phyloP scores from a whole-genome alignment of 2,113 vertebrate species.

The Terrapene triunguis region DNA sequence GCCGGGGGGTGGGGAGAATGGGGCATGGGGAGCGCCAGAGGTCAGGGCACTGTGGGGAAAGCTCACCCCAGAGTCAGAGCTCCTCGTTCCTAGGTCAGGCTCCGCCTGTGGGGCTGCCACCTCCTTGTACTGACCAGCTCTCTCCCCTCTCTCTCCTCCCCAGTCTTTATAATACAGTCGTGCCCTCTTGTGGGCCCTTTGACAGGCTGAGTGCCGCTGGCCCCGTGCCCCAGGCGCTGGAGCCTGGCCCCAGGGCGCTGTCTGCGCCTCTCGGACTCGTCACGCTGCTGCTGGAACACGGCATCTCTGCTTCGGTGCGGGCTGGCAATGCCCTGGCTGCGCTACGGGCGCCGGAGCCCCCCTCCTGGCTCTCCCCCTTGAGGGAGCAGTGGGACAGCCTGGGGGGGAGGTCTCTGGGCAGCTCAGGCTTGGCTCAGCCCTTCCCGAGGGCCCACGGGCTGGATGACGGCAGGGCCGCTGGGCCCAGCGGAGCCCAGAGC shows the following conservation, averaged over 20 bases:
- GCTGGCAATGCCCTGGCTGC: not conserved
- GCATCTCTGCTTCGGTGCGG: constrained; percentile 73
- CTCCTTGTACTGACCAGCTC: not conserved
- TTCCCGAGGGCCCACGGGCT: not conserved
- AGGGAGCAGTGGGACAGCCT: not conserved
- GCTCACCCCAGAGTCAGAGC: not conserved
- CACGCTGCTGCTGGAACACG: constrained; percentile 75
- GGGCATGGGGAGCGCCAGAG: too few relatives aligned
- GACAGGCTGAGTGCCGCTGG: constrained; percentile 73
- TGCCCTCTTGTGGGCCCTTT: constrained; percentile 86
- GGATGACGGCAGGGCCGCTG: rapidly evolving
- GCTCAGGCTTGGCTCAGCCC: not conserved
- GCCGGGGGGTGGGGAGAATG: rapidly evolving
- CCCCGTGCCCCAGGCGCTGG: not conserved
- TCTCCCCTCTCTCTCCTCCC: not conserved
- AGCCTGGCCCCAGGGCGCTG: not conserved
- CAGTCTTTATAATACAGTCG: constrained; percentile 84
- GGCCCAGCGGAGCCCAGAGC: not conserved
- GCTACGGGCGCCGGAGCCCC: not conserved
- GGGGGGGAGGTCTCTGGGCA: not conserved
- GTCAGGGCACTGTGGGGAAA: not conserved
- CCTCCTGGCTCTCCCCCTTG: not conserved
- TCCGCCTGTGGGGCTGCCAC: rapidly evolving
- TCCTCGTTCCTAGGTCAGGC: not conserved
- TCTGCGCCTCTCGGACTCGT: constrained; percentile 68